A percentile compares a stretch with the other conserved stretches of the same genome.
Evolutionary conservation across 2,888 invertebrate genomes (phyloP).

Genomic region (Leptopilina drosophilae): DNA sequence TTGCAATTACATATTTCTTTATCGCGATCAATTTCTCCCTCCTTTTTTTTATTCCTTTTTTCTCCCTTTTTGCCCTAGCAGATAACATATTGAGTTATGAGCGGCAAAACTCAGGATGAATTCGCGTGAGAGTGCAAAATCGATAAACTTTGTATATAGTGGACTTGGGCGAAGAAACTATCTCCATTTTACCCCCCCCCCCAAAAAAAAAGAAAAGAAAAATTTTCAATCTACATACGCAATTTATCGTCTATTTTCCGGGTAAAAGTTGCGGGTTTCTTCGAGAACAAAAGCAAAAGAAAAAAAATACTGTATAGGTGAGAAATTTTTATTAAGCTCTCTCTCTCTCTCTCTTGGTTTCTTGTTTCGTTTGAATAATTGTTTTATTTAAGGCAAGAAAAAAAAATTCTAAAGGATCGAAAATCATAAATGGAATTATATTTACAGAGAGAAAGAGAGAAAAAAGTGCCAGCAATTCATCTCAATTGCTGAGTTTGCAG

Average conservation of each 20-base stretch:
- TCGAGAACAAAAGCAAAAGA: no score
- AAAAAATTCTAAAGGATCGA: not conserved
- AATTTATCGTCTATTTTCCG: not conserved
- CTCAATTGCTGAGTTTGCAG: conserved; percentile 12
- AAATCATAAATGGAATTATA: not conserved
- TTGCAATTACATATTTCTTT: not conserved
- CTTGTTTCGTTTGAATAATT: no score
- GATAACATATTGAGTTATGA: conserved; percentile 11
- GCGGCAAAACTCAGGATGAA: not conserved
- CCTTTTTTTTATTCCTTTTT: not conserved
- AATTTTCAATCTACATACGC: conserved; percentile 20
- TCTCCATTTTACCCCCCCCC: conserved; percentile 2
- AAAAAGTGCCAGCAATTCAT: conserved; percentile 3
- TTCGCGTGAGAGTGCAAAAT: not conserved
- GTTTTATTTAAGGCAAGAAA: not conserved
- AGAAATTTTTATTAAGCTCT: no score
- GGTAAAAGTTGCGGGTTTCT: not conserved
- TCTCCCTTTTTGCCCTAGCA: not conserved
- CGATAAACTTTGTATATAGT: not conserved
- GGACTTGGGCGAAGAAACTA: conserved; percentile 7
- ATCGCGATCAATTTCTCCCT: not conserved
- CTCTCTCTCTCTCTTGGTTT: no score
- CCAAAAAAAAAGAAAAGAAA: not conserved
- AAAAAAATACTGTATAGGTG: no score
- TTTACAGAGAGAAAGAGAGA: not conserved